These are phyloP conservation scores for Sinodicranocentrus sp. DNA, from an alignment of 2,888 invertebrate genomes.

Conservation along the genomic window DNA sequence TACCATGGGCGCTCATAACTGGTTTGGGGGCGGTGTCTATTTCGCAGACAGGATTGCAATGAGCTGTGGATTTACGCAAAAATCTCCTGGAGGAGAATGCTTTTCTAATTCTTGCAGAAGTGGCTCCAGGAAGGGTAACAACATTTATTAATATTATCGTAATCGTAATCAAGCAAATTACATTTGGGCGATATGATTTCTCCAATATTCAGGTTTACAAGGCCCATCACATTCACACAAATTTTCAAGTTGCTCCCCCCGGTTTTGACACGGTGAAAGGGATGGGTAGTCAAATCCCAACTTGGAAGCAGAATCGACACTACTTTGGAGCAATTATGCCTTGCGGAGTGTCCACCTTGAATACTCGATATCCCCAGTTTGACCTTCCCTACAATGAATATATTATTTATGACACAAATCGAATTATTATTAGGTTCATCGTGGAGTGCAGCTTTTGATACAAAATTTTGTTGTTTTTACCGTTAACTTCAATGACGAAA, in stretches of 20 bases:
- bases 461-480: no score
- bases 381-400: slow-evolving; percentile 58
- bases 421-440: slow-evolving; percentile 48
- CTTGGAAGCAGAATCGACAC: slow-evolving; percentile 47
- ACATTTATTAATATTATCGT: background rate
- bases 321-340: slow-evolving; percentile 56
- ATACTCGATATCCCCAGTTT: slow-evolving; percentile 26
- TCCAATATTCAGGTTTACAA: slow-evolving; percentile 53
- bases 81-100: background rate
- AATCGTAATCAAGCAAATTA: no score
- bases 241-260: slow-evolving; percentile 34
- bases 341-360: slow-evolving; percentile 22
- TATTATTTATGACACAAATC: slow-evolving; percentile 49
- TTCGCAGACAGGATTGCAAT: slow-evolving; percentile 67
- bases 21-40: slow-evolving; percentile 58
- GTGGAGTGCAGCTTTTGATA: slow-evolving; percentile 50
- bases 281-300: slow-evolving; percentile 45
- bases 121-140: slow-evolving; percentile 34
- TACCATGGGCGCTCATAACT: slow-evolving; percentile 35
- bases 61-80: slow-evolving; percentile 33
- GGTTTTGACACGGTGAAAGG: slow-evolving; percentile 56
- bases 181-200: no score
- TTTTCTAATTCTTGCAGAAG: slow-evolving; percentile 53
- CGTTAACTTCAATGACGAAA: no score
- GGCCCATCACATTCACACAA: slow-evolving; percentile 56